Base-by-base conservation (phyloP, 2,113 vertebrate genomes). In the Rhombomys opimus region DNA sequence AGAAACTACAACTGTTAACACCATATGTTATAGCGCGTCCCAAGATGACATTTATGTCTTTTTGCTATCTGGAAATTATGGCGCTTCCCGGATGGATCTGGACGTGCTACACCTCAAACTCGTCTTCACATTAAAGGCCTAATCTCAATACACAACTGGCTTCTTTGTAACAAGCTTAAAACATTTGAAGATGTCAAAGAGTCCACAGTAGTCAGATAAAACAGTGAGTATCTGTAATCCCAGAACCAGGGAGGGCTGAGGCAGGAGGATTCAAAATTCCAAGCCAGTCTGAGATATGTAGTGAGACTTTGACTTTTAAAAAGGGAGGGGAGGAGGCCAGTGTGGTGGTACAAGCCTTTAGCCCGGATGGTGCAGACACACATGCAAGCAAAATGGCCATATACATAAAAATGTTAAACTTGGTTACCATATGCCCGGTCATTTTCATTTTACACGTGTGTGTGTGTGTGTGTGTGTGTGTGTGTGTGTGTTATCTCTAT, bases 41-140 rank as follows among this genome's bases (percentile, higher is more conserved):
- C 54, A 89, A 96, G 96, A 87, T 61, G 85, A 30, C 59, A 89
- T 18, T 13, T 5, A 50, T 41, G 25, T 10, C 46, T 38, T 95
- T 95, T 90, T 82, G 78, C 35, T 94, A 63, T n/a, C 92, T 72
- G 50, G 65, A 97, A 96, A 90, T 88, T 50, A 94, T 52, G 35
- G 15, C 50, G 77, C 20, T 90, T 59, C 78, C 54, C 68, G 67
- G 52, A 3, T 90, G 59, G 32, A 68, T 88, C 80, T 85, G 93
- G 92, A 70, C 38, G 84, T 13, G 63, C 32, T 46, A 25, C 2
- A 63, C 82, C 78, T 88, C 76, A 95, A 85, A 81, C 57, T 57
- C n/a, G 76, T 38, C 78, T 92, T 95, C 23, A 8, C 78, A 88
- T 72, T 70, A 85, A 11, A 35, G 86, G 59, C 85, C 14, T 67